A percentile compares a stretch with the other conserved stretches of the same genome.
These are phyloP conservation scores for Pegoplata infirma DNA, from an alignment of 2,888 invertebrate genomes.

Conservation along the genomic window DNA sequence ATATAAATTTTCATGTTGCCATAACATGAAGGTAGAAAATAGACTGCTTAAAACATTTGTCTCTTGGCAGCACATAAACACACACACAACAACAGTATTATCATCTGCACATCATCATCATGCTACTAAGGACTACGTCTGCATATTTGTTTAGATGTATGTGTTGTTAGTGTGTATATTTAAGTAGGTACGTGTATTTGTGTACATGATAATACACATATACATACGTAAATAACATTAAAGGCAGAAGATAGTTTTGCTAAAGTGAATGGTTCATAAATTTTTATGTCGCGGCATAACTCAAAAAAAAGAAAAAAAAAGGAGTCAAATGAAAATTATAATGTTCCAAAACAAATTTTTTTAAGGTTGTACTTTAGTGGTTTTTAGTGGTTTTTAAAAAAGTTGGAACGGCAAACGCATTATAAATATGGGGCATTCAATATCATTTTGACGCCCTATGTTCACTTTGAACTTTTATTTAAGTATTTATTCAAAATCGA, in stretches of 20 bases:
- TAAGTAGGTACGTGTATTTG: neutral
- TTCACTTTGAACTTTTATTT: too few species aligned
- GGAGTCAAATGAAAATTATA: too few species aligned
- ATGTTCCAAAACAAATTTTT: neutral
- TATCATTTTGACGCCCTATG: too few species aligned
- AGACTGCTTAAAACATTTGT: conserved; percentile 30
- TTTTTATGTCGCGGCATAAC: conserved; percentile 28
- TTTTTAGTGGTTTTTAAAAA: too few species aligned
- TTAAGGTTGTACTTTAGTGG: neutral
- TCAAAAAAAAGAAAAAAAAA: neutral
- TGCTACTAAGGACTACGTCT: neutral
- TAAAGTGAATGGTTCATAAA: conserved; percentile 40
- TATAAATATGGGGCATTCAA: neutral
- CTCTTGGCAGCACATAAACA: neutral
- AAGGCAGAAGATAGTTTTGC: conserved; percentile 7
- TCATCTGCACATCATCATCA: neutral
- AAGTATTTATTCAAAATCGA: too few species aligned
- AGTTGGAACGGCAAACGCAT: neutral
- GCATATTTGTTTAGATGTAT: neutral
- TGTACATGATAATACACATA: too few species aligned
- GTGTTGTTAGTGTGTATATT: neutral
- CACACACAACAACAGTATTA: neutral
- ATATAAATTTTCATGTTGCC: too few species aligned
- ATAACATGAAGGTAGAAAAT: conserved; percentile 16
- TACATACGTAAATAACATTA: neutral